phyloP scores from a whole-genome alignment of 2,113 vertebrate species.

The Furnarius figulus region DNA sequence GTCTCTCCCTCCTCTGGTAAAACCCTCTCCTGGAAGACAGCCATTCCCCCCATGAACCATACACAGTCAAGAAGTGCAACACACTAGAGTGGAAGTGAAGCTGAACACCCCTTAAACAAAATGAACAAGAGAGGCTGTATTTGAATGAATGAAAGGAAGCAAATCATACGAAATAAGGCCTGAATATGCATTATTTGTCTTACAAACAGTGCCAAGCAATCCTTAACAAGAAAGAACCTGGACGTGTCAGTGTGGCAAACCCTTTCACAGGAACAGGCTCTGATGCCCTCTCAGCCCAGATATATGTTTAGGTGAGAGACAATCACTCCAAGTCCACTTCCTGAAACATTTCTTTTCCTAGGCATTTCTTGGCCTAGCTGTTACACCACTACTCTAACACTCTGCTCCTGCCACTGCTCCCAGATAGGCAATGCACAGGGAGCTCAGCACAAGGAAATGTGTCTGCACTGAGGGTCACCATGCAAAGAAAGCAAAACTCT shows the following conservation, averaged over 20 bases:
- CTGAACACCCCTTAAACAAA: not conserved
- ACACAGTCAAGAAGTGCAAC: rapidly evolving
- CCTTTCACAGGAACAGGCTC: not conserved
- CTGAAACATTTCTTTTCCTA: not conserved
- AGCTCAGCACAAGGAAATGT: rapidly evolving
- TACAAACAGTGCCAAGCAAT: not conserved
- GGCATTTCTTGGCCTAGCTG: not conserved
- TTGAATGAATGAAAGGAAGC: not conserved
- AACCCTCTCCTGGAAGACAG: not conserved
- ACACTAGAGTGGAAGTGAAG: not conserved
- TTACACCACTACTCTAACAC: rapidly evolving
- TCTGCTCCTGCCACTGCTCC: not conserved
- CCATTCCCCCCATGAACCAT: not conserved
- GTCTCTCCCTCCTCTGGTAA: no score
- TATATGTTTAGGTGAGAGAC: not conserved
- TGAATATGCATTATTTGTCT: not conserved
- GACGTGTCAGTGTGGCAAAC: not conserved
- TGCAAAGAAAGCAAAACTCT: not conserved
- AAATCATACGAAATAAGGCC: not conserved
- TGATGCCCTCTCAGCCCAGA: not conserved
- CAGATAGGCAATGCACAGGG: not conserved
- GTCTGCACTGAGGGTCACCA: rapidly evolving
- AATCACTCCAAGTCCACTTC: not conserved
- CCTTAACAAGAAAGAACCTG: not conserved
- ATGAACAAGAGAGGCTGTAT: not conserved